These are phyloP conservation scores for Porites australiensis DNA, from an alignment of 64 coral and sea anemone genomes.

Conservation along the genomic window DNA sequence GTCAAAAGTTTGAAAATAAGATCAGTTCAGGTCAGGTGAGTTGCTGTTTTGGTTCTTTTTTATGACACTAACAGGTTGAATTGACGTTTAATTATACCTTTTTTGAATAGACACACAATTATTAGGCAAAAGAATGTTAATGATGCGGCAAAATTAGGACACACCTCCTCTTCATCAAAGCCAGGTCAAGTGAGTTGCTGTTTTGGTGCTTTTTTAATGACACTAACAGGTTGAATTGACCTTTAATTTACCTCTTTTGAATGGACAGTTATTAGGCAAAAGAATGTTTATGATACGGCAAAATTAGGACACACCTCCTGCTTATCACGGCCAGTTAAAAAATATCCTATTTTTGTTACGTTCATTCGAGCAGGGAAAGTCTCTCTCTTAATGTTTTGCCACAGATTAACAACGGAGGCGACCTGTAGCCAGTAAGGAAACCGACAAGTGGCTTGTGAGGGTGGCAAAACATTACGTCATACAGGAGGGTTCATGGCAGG, in stretches of 20 bases:
- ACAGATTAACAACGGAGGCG: neutral
- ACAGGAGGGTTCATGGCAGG: neutral
- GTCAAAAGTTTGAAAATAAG: too few relatives aligned
- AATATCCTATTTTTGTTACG: neutral
- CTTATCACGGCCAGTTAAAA: too few relatives aligned
- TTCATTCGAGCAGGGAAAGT: neutral
- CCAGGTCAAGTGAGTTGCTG: neutral
- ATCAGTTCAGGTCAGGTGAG: too few relatives aligned
- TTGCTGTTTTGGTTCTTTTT: neutral
- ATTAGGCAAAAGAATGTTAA: too few relatives aligned
- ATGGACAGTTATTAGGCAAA: too few relatives aligned
- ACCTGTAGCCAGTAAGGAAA: neutral
- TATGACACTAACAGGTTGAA: neutral
- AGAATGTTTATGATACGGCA: too few relatives aligned
- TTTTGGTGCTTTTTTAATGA: neutral
- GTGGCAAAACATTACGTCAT: conserved; percentile 66
- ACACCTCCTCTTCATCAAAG: too few relatives aligned
- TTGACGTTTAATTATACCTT: neutral
- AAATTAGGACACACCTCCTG: too few relatives aligned
- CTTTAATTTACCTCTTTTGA: neutral
- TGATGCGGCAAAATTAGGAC: too few relatives aligned
- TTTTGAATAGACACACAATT: neutral
- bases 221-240: neutral
- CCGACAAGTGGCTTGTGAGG: conserved; percentile 22
- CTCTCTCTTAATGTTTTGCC: neutral